Base-by-base conservation (phyloP, 2,113 vertebrate genomes). In the Solenodon paradoxus region DNA sequence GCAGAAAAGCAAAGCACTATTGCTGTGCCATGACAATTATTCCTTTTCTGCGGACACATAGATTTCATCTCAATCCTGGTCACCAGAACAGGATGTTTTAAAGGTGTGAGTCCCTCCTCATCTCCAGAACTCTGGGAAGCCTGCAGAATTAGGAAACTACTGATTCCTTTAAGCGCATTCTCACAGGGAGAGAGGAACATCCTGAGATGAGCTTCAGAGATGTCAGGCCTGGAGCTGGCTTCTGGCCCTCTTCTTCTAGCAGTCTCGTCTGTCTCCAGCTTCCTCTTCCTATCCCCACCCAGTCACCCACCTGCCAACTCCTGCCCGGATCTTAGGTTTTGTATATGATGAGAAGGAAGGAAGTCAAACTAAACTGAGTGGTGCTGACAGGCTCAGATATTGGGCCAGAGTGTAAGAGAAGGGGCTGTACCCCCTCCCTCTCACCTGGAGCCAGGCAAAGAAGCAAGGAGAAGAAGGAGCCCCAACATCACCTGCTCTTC, bases 21-120 rank as follows among this genome's bases (percentile, higher is more conserved):
- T 32, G 40, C 8, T 30, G 4, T 0, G 1, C 9, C 9, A 2
- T 10, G 32, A 80, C 1, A 16, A 49, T 16, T 26, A 68, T 9
- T 17, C 38, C 10, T 42, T 4, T 20, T 57, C 68, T 1, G 24
- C 64, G 35, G 49, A 40, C 13, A 0, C 24, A 15, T 1, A 1
- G 2, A 10, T 26, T 63, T 63, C 61, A 86, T 57, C 51, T 32
- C 22, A 30, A 40, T 20, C 32, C 24, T 45, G 59, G 38, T n/a
- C 47, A 61, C 26, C 55, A 49, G 87, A 42, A 28, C 9, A 5
- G 30, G 68, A 72, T 32, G 20, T 45, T 63, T 85, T 16, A 35
- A 45, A 57, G 7, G 15, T 40, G 7, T 49, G 22, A n/a, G 35
- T 35, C 35, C 28, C 6, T 59, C 15, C 26, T 69, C 57, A 57